Conservation (phyloP, 2,797 vertebrate species). For the Anguilla marmorata region DNA sequence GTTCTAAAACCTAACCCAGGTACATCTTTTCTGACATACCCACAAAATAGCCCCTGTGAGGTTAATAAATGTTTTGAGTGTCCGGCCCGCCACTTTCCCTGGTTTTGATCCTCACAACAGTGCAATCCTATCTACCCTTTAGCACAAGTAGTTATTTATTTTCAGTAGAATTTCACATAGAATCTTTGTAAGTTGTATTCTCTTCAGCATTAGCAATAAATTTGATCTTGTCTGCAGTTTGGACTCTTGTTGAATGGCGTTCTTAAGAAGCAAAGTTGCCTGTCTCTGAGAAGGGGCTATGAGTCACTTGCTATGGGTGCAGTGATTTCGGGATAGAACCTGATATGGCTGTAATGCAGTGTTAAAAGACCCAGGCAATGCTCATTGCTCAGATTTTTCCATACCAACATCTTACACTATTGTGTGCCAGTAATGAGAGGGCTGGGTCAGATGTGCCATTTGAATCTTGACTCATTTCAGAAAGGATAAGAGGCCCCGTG, state of each 20-base stretch:
- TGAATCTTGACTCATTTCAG: neutral
- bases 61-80: neutral
- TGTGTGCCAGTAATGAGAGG: too few species aligned
- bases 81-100: neutral
- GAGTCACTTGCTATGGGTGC: neutral
- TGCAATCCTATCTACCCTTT: neutral
- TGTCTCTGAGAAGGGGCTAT: neutral
- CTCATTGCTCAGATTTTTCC: neutral
- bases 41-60: neutral
- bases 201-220: neutral
- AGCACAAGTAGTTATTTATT: neutral
- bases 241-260: neutral
- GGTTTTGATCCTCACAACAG: neutral
- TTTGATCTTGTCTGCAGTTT: neutral
- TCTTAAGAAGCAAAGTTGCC: neutral
- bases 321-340: neutral
- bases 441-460: neutral
- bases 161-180: neutral
- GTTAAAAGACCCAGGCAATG: neutral
- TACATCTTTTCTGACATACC: neutral
- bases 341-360: neutral
- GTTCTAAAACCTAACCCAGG: neutral
- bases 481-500: neutral
- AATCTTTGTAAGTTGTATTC: neutral
- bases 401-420: neutral